phyloP scores from a whole-genome alignment of 2,888 invertebrate species.

The Leptinotarsa haldemani region DNA sequence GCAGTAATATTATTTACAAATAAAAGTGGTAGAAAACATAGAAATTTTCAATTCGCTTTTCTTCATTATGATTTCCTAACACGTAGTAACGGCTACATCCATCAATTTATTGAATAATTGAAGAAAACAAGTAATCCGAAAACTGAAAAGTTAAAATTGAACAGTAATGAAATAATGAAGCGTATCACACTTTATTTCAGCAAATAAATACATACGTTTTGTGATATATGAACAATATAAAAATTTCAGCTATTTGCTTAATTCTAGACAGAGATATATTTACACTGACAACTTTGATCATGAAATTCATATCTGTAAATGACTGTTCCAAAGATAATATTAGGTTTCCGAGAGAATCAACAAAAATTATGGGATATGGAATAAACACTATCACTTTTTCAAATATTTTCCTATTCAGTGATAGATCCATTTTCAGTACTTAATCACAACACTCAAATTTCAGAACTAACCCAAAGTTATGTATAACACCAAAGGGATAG shows the following conservation, averaged over 20 bases:
- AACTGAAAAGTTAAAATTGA: too few species aligned
- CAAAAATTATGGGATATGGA: not conserved
- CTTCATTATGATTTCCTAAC: too few species aligned
- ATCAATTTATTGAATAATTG: too few species aligned
- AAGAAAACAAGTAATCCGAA: too few species aligned
- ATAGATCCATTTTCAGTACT: not conserved
- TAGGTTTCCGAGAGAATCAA: not conserved
- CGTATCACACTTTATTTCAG: constrained; percentile 28
- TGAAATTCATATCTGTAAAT: too few species aligned
- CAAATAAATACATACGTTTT: constrained; percentile 16
- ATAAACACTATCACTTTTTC: not conserved
- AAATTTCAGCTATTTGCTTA: constrained; percentile 8
- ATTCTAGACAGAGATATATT: constrained; percentile 13
- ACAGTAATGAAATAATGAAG: not conserved
- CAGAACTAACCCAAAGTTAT: not conserved
- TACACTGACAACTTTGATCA: constrained; percentile 5
- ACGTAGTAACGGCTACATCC: too few species aligned
- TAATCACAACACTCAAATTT: not conserved
- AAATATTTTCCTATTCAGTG: too few species aligned
- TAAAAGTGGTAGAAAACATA: too few species aligned
- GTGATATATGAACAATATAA: constrained; percentile 22
- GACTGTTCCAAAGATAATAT: too few species aligned
- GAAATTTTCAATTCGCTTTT: too few species aligned
- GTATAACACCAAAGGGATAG: not conserved
- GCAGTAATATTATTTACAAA: too few species aligned